These are phyloP conservation scores for Pseudochirops cupreus DNA, from an alignment of 2,797 vertebrate species.

Conservation along the genomic window DNA sequence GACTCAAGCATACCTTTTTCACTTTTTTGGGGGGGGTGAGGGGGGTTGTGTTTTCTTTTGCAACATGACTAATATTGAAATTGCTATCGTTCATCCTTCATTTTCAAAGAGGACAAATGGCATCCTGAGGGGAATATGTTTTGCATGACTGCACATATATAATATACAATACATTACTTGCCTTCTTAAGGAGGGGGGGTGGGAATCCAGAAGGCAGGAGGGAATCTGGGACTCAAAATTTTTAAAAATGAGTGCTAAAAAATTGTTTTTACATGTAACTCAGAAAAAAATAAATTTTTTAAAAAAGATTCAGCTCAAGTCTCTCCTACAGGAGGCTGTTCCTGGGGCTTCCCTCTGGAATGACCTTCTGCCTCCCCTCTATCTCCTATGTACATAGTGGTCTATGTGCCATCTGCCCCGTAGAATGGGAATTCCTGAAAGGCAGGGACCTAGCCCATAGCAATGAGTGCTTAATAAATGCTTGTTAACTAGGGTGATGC, in stretches of 20 bases:
- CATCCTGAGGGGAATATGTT: not conserved
- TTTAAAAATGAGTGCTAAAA: not conserved
- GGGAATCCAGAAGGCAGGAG: not conserved
- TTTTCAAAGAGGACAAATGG: not conserved
- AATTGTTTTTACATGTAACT: not conserved
- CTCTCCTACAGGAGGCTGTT: not conserved
- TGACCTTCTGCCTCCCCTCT: not conserved
- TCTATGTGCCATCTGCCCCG: not conserved
- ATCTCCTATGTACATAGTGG: not conserved
- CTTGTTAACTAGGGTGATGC: too few relatives aligned
- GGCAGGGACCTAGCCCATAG: too few relatives aligned
- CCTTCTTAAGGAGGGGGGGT: not conserved
- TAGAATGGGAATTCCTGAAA: not conserved
- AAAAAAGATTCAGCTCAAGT: not conserved
- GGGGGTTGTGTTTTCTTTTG: not conserved
- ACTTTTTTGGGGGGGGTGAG: not conserved
- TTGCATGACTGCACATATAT: not conserved
- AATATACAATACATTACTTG: not conserved
- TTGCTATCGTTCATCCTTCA: not conserved
- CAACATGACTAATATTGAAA: not conserved
- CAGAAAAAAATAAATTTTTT: not conserved
- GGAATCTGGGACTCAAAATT: not conserved
- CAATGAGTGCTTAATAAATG: too few relatives aligned
- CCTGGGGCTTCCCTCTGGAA: not conserved
- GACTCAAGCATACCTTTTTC: not conserved